Evolutionary conservation across 2,888 invertebrate genomes (phyloP).

Genomic region (Limnephilus auricula): DNA sequence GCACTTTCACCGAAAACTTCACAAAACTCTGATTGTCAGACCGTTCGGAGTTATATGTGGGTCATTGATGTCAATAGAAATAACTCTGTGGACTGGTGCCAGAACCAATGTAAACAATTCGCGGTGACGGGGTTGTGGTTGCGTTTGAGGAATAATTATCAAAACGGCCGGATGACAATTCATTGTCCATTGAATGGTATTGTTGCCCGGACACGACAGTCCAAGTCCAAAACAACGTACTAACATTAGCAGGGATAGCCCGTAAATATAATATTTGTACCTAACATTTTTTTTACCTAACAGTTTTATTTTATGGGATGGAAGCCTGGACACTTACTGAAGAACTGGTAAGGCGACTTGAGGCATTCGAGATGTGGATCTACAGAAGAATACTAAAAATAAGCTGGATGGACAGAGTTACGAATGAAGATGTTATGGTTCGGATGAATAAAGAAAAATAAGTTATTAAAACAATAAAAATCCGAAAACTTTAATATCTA

Average conservation of each 20-base stretch:
- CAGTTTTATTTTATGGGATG: too few species aligned
- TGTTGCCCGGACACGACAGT: constrained; percentile 26
- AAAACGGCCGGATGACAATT: constrained; percentile 27
- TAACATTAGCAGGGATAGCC: not conserved
- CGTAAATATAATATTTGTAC: too few species aligned
- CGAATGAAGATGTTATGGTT: too few species aligned
- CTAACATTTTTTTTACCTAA: too few species aligned
- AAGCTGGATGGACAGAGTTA: too few species aligned
- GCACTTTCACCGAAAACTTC: not conserved
- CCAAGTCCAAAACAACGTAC: not conserved
- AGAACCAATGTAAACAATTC: constrained; percentile 6
- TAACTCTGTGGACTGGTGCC: constrained; percentile 24
- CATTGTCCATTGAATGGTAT: not conserved
- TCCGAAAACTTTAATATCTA: too few species aligned
- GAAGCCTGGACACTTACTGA: too few species aligned
- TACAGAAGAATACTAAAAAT: too few species aligned
- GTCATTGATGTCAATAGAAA: constrained; percentile 7
- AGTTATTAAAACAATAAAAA: too few species aligned
- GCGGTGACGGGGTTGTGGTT: not conserved
- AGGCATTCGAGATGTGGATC: too few species aligned
- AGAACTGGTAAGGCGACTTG: too few species aligned
- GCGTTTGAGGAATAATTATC: constrained; percentile 27
- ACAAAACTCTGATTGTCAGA: not conserved
- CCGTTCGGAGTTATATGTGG: constrained; percentile 10
- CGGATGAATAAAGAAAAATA: too few species aligned